phyloP scores from a whole-genome alignment of 2,113 vertebrate genomes.

The Laterallus jamaicensis region DNA sequence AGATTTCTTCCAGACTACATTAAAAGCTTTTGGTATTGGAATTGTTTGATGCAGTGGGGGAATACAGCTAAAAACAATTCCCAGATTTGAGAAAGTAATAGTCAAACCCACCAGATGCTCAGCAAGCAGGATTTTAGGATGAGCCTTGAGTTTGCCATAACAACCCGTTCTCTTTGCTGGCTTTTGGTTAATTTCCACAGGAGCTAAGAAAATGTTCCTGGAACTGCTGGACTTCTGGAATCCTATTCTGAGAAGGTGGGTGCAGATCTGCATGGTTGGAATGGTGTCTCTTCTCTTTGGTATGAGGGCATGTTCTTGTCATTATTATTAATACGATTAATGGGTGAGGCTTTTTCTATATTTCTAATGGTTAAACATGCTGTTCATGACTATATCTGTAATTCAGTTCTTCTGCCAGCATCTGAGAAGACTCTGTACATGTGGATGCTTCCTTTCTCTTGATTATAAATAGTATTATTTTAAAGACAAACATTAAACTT shows the following conservation, averaged over 20 bases:
- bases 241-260: conserved; percentile 41
- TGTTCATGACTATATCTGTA: background rate
- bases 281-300: background rate
- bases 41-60: background rate
- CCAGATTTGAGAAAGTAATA: background rate
- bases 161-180: background rate
- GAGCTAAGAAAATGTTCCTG: background rate
- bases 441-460: background rate
- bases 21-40: background rate
- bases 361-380: background rate
- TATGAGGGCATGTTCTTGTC: background rate
- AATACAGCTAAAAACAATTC: background rate
- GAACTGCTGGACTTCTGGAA: background rate
- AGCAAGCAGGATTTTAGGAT: background rate
- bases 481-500: conserved; percentile 55
- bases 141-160: background rate
- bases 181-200: conserved; percentile 47
- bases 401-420: background rate
- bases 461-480: background rate
- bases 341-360: background rate
- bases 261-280: conserved; percentile 15
- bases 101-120: background rate
- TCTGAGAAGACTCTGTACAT: background rate
- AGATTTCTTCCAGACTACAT: background rate
- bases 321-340: background rate